Conservation (phyloP, 2,888 invertebrate species). For the Synanthedon formicaeformis region DNA sequence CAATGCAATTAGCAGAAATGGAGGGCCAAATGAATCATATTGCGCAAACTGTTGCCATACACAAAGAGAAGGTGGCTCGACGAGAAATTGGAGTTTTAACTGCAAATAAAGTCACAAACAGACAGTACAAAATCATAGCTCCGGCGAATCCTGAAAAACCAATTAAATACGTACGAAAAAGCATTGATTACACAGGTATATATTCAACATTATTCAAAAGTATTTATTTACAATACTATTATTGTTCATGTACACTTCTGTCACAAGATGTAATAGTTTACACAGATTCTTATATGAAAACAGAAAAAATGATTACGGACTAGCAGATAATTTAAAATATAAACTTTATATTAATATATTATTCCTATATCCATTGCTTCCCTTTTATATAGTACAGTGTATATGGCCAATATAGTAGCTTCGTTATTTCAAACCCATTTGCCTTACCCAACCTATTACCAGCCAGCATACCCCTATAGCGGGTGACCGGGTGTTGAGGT, state of each 20-base stretch:
- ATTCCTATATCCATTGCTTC: too few relatives aligned
- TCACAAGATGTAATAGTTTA: too few relatives aligned
- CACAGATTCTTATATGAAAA: neutral
- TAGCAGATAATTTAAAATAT: too few relatives aligned
- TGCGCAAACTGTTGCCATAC: slow-evolving; percentile 96
- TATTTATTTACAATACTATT: too few relatives aligned
- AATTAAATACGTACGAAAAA: slow-evolving; percentile 95
- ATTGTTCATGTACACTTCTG: neutral
- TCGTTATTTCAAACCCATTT: too few relatives aligned
- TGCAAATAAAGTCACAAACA: slow-evolving; percentile 92
- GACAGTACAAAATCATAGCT: slow-evolving; percentile 96
- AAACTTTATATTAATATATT: too few relatives aligned
- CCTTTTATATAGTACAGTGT: too few relatives aligned
- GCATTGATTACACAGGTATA: slow-evolving; percentile 89
- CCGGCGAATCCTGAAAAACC: slow-evolving; percentile 97
- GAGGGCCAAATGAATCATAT: slow-evolving; percentile 99
- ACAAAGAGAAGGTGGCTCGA: slow-evolving; percentile 98
- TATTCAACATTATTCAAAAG: neutral
- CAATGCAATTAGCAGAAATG: slow-evolving; percentile 95
- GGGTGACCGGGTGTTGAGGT: too few relatives aligned
- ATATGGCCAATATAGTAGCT: too few relatives aligned
- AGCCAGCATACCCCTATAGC: too few relatives aligned
- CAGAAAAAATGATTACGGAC: too few relatives aligned
- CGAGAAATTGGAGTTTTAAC: slow-evolving; percentile 97
- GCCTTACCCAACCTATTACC: too few relatives aligned